A percentile compares a stretch with the other conserved stretches of the same genome.
These are phyloP conservation scores for Athene noctua DNA, from an alignment of 2,113 vertebrate genomes.

Conservation along the genomic window DNA sequence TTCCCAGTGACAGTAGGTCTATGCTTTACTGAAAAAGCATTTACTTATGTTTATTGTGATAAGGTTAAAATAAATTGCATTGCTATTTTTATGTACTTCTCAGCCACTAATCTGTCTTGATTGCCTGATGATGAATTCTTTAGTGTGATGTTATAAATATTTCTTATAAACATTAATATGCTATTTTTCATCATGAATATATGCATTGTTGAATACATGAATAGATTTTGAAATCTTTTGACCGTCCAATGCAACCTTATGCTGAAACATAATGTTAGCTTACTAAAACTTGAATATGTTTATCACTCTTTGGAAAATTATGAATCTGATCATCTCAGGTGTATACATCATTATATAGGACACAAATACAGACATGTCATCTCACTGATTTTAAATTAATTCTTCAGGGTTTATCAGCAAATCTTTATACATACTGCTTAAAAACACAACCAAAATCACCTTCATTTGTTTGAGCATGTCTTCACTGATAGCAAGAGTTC, in stretches of 20 bases:
- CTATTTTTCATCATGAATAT: slow-evolving; percentile 11
- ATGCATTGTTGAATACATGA: background rate
- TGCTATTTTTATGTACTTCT: background rate
- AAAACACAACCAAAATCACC: background rate
- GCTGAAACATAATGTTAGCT: background rate
- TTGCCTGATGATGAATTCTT: slow-evolving; percentile 29
- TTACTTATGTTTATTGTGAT: slow-evolving; percentile 20
- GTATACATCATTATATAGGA: background rate
- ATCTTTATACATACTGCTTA: background rate
- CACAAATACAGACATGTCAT: background rate
- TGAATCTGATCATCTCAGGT: background rate
- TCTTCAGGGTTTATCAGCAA: background rate
- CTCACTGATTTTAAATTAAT: background rate
- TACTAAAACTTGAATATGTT: background rate
- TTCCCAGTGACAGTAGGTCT: background rate
- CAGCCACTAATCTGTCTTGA: slow-evolving; percentile 13
- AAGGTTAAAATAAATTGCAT: slow-evolving; percentile 13
- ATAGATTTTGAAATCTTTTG: background rate
- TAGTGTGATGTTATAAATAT: background rate
- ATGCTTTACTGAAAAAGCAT: slow-evolving; percentile 4
- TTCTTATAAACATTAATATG: slow-evolving; percentile 28
- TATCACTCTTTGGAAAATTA: background rate
- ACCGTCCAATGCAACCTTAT: background rate
- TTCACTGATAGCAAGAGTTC: background rate
- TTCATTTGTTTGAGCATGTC: background rate